These are phyloP conservation scores for silkworm (Bombyx mori) DNA, from an alignment of 1,140 invertebrate genomes.

Conservation along the genomic window ASM3026992v2 NC_085124.1:1046501-1047000, in stretches of 20 bases:
- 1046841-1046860: too few species aligned
- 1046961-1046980: too few species aligned
- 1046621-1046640: conserved; percentile 73
- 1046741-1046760: conserved; percentile 83
- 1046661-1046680: conserved; percentile 73
- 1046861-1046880: too few species aligned
- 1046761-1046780: conserved; percentile 71
- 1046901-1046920: too few species aligned
- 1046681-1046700: conserved; percentile 70
- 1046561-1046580: conserved; percentile 62
- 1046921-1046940: too few species aligned
- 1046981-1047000: too few species aligned
- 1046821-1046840: too few species aligned
- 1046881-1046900: too few species aligned
- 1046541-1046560: conserved; percentile 71
- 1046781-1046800: conserved; percentile 27
- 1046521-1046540: conserved; percentile 20
- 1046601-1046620: conserved; percentile 73
- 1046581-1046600: conserved; percentile 74
- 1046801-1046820: not conserved
- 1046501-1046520: conserved; percentile 9
- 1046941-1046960: too few species aligned
- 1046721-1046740: conserved; percentile 38
- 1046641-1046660: conserved; percentile 78
- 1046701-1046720: conserved; percentile 4